Evolutionary conservation across 2,888 invertebrate species (phyloP), one percentile per base, ranked within the genome.

Genomic region (Phyto melanocephala): DNA sequence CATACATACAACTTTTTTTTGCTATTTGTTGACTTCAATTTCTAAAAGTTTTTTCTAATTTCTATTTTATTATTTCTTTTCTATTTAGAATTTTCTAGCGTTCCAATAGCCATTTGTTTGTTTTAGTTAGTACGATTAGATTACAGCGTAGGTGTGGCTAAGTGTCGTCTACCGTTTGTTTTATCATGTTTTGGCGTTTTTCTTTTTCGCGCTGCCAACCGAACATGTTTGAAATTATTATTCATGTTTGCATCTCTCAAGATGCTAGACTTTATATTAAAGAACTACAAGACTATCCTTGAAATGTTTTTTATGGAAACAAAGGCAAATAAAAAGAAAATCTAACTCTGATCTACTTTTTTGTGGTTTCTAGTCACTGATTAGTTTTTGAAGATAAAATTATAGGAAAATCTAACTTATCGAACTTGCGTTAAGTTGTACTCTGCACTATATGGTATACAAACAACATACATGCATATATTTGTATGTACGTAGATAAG

Each of bases 91-190:
- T 45, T 42, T 47, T 45, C 35, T 52, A 24, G 11, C 4, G 13
- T 54, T 56, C 10, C 33, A 4, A 33, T 47, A 67, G 28, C 4
- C 28, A 28, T 40, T 17, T 37, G 28, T 67, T 76, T 74, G 37
- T 76, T 76, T 56, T 54, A 58, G 24, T 47, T 68, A 45, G 6
- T 42, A 37, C 63, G 74, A 74, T 74, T 58, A 56, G 68, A 74
- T 63, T 63, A 75, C 37, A 28, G 78, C 52, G 81, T 82, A 75
- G 81, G 82, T 82, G 82, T 82, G 82, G 78, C 63, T 78, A 67
- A 82, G 60, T 75, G 82, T 82, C 82, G 79, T 75, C 79, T 79
- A 82, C 79, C 82, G 70, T 79, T 82, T 82, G 62, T 33, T 40
- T 75, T 58, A 54, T 13, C 11, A 20, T 45, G 17, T 52, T 33